A percentile compares a stretch with the other conserved stretches of the same genome.
These are phyloP conservation scores for Addax nasomaculatus DNA, from an alignment of 2,113 vertebrate species.

Conservation along the genomic window DNA sequence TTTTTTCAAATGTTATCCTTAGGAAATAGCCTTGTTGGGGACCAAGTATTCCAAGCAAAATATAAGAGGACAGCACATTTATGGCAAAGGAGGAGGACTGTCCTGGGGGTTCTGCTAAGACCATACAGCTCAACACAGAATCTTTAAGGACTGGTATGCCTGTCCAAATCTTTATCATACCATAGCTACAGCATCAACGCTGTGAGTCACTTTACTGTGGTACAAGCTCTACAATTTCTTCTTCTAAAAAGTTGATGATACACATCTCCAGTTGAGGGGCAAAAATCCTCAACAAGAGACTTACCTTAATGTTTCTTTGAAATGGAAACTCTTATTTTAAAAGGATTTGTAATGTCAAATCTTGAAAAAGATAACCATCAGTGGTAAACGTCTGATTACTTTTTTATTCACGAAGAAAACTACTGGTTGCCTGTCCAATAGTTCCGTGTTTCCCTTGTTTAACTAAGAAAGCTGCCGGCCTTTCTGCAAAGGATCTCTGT, in stretches of 20 bases:
- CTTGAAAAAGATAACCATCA: background rate
- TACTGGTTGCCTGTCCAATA: constrained; percentile 38
- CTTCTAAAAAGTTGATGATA: constrained; percentile 12
- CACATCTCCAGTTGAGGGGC: background rate
- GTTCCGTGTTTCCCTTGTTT: constrained; percentile 9
- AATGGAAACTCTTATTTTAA: background rate
- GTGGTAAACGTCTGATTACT: background rate
- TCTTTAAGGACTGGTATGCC: background rate
- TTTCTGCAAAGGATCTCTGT: constrained; percentile 45
- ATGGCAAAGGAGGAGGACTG: background rate
- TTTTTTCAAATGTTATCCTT: background rate
- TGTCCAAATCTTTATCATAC: background rate
- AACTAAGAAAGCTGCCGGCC: constrained; percentile 32
- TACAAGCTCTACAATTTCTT: background rate
- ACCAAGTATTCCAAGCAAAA: constrained; percentile 1
- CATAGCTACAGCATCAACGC: background rate
- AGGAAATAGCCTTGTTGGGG: background rate
- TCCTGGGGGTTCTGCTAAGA: background rate
- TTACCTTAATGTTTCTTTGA: constrained; percentile 8
- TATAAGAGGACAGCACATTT: background rate
- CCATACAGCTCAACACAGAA: background rate
- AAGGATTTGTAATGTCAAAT: constrained; percentile 18
- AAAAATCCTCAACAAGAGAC: background rate
- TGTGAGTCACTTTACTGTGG: background rate
- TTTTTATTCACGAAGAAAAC: background rate